Evolutionary conservation across 2,113 vertebrate species (phyloP).

Genomic region (Cranoglanis bouderius): DNA sequence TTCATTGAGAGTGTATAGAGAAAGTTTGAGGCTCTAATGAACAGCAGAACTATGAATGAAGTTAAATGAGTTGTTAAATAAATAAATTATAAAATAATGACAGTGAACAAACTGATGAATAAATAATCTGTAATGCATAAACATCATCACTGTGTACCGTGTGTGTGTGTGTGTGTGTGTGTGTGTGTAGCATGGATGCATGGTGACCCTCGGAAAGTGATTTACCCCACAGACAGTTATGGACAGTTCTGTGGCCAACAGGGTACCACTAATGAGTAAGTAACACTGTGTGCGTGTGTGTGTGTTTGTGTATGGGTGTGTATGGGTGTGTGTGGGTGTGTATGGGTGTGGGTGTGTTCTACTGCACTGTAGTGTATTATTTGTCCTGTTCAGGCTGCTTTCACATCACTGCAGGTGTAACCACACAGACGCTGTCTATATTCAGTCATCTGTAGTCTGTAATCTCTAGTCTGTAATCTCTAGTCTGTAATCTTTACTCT

Average conservation of each 20-base stretch:
- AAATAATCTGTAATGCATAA: not conserved
- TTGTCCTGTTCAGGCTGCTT: not conserved
- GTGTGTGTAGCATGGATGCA: slow-evolving; percentile 85
- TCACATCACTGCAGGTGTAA: too few relatives aligned
- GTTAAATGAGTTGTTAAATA: not conserved
- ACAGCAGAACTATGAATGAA: not conserved
- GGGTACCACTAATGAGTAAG: slow-evolving; percentile 88
- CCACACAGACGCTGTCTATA: too few relatives aligned
- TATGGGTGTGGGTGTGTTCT: not conserved
- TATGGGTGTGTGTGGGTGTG: slow-evolving; percentile 11
- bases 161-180: not conserved
- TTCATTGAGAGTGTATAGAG: not conserved
- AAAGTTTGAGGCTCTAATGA: not conserved
- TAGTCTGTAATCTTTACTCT: too few relatives aligned
- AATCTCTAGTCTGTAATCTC: too few relatives aligned
- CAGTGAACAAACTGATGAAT: not conserved
- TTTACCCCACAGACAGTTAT: slow-evolving; percentile 91
- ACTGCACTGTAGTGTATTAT: not conserved
- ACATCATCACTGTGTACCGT: not conserved
- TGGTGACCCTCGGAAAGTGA: slow-evolving; percentile 89
- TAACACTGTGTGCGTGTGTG: slow-evolving; percentile 50
- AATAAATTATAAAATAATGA: not conserved
- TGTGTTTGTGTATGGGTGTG: slow-evolving; percentile 12
- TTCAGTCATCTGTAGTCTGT: too few relatives aligned
- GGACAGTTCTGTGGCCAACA: slow-evolving; percentile 95